Base-by-base conservation (phyloP, 1,140 invertebrate species). In the Pseudomyrmex flavicornis region DNA sequence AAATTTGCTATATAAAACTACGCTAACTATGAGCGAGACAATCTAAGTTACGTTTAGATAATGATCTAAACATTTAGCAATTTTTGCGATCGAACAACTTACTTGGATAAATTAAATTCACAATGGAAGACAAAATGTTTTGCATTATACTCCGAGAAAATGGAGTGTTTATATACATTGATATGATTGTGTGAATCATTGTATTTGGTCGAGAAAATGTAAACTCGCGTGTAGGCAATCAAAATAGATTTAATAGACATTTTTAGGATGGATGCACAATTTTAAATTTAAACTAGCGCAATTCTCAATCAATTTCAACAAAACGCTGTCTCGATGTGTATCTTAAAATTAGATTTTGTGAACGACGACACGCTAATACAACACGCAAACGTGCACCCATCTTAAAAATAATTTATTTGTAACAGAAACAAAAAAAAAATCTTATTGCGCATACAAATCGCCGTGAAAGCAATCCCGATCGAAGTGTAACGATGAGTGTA, bases 181-280 rank as follows among this genome's bases (percentile, higher is more conserved):
- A 79, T 58, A 35, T 15, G 17, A 54, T 85, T 73, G 35, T 13
- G 17, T 48, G n/a, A 70, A 66, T 26, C 46, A 52, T 62, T 54
- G 69, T 66, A 68, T 61, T 84, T 75, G 75, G 59, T 70, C 86
- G 85, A 52, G 84, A 58, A 87, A 72, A 75, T 74, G 50, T 84
- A 82, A 70, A 72, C 70, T 84, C 56, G 63, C 83, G 65, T 72
- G 85, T 87, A 88, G 62, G 85, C 82, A 87, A 87, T 88, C 82
- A 87, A 84, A 87, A 82, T 82, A 82, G 61, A 84, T 61, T 76
- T 76, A 86, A 56, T 70, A 66, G 72, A 54, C 44, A 5, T 87
- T 87, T 59, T 85, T 79, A 69, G 74, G 82, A 50, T 62, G 82
- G 59, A 35, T 35, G 54, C 44, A 52, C 62, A 76, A 50, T 83